phyloP scores from a whole-genome alignment of 2,888 invertebrate genomes.

The Nemotelus pantherinus region DNA sequence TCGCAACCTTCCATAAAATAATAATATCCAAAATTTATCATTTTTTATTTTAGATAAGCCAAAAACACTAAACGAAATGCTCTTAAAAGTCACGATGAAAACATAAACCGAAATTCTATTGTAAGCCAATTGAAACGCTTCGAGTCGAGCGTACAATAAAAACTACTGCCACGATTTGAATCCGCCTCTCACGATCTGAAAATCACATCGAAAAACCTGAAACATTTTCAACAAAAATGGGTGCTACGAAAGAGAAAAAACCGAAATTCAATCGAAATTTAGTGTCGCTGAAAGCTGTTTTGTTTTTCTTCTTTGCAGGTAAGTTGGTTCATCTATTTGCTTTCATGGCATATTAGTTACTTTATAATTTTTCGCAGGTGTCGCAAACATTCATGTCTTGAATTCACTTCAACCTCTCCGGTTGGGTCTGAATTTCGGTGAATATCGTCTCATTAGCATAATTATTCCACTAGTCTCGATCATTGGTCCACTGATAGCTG shows the following conservation, averaged over 20 bases:
- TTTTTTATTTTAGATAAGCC: no score
- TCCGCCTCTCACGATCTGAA: background rate
- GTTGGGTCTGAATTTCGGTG: slow-evolving; percentile 75
- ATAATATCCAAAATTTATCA: no score
- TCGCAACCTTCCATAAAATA: no score
- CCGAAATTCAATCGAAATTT: slow-evolving; percentile 71
- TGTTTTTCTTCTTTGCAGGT: slow-evolving; percentile 86
- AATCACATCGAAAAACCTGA: slow-evolving; percentile 1
- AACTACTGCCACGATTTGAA: no score
- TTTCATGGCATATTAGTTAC: background rate
- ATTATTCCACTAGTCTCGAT: slow-evolving; percentile 82
- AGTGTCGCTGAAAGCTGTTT: slow-evolving; percentile 80
- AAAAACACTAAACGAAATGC: no score
- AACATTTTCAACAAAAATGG: slow-evolving; percentile 27
- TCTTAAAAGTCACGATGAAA: no score
- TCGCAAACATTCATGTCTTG: slow-evolving; percentile 84
- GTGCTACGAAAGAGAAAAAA: slow-evolving; percentile 41
- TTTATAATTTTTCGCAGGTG: slow-evolving; percentile 68
- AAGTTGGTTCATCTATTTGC: slow-evolving; percentile 37
- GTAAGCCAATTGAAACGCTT: no score
- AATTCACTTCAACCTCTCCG: slow-evolving; percentile 71
- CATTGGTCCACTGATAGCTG: slow-evolving; percentile 79
- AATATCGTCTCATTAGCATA: slow-evolving; percentile 81
- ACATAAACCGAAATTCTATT: no score
- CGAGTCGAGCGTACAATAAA: no score